Conservation (phyloP, 1,140 invertebrate species). For the Heliconius hermathena region DNA sequence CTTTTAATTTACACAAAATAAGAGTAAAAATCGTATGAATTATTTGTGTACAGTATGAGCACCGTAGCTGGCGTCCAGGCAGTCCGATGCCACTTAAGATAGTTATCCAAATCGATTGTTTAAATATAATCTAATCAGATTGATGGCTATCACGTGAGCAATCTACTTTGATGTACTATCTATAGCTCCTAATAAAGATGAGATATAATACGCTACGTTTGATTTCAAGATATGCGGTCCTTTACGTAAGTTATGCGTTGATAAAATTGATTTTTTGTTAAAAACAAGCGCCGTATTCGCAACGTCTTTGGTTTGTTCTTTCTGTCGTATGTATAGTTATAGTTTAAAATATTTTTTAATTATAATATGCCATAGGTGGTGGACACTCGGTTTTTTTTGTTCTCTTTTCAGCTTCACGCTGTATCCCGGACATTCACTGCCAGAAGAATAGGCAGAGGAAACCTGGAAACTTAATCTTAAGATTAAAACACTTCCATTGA, state of each 20-base stretch:
- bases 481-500: too few relatives aligned
- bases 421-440: too few relatives aligned
- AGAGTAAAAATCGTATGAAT: background rate
- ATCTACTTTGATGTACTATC: conserved; percentile 36
- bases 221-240: conserved; percentile 20
- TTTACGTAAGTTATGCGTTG: conserved; percentile 1
- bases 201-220: conserved; percentile 11
- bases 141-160: conserved; percentile 27
- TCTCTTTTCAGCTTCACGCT: too few relatives aligned
- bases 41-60: background rate
- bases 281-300: background rate
- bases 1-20: background rate
- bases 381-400: too few relatives aligned
- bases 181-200: conserved; percentile 30
- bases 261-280: background rate
- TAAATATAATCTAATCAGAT: conserved; percentile 27
- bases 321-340: background rate
- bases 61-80: background rate
- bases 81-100: conserved; percentile 25
- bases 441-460: too few relatives aligned
- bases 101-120: conserved; percentile 26
- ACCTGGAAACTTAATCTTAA: too few relatives aligned
- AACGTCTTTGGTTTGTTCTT: background rate
- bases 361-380: too few relatives aligned
- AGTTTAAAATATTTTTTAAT: too few relatives aligned